phyloP scores from a whole-genome alignment of 2,113 vertebrate genomes.

The Pseudorectes ferrugineus region DNA sequence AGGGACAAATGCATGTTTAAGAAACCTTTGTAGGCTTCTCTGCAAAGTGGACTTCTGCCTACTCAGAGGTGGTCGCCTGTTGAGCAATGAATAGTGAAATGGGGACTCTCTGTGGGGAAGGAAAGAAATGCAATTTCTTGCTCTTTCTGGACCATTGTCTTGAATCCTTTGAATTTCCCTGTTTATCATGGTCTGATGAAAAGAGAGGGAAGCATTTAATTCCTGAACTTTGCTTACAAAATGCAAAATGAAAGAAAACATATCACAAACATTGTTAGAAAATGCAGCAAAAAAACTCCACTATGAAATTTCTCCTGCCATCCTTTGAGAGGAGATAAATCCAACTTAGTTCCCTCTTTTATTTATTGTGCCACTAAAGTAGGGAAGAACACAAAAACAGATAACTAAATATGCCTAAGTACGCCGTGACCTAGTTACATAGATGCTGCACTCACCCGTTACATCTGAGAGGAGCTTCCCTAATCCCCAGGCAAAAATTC shows the following conservation, averaged over 20 bases:
- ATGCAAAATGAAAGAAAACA: background rate
- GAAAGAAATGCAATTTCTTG: conserved; percentile 24
- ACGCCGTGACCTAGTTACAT: conserved; percentile 15
- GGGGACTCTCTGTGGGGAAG: conserved; percentile 41
- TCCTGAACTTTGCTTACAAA: background rate
- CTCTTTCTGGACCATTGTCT: background rate
- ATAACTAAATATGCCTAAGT: background rate
- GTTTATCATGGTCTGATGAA: background rate
- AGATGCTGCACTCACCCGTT: background rate
- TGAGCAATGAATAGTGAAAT: background rate
- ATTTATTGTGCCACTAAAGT: background rate
- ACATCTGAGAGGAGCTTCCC: background rate
- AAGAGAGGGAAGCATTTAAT: background rate
- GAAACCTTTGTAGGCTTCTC: background rate
- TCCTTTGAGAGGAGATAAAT: background rate
- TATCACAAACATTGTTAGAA: background rate
- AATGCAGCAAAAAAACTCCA: background rate
- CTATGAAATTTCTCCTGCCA: background rate
- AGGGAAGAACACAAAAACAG: background rate
- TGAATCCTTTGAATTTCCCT: background rate
- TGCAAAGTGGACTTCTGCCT: background rate
- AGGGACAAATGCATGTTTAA: background rate
- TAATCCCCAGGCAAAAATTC: conserved; percentile 23
- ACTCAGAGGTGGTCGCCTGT: background rate
- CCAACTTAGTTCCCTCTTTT: background rate